Base-by-base conservation (phyloP, 2,888 invertebrate genomes). In the Epiperipatus broadwayi region DNA sequence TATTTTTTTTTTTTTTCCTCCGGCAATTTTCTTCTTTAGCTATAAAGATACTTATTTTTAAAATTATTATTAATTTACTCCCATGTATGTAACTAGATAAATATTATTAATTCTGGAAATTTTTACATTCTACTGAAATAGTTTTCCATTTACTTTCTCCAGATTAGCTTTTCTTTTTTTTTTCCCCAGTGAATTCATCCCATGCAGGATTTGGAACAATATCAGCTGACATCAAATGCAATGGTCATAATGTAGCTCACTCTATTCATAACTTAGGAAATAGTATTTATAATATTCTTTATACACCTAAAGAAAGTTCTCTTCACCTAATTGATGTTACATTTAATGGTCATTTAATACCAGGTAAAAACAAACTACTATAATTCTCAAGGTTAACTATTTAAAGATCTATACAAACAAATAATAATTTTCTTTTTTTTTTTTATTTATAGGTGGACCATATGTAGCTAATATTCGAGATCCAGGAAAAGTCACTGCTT, bases 121-220 rank as follows among this genome's bases (percentile, higher is more conserved):
- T n/a, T n/a, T n/a, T n/a, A n/a, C n/a, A n/a, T n/a, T n/a, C n/a
- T n/a, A n/a, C n/a, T n/a, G n/a, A n/a, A n/a, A n/a, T n/a, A n/a
- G n/a, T n/a, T n/a, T n/a, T n/a, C n/a, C n/a, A n/a, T n/a, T n/a
- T n/a, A n/a, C n/a, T n/a, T n/a, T n/a, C n/a, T n/a, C n/a, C n/a
- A n/a, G n/a, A n/a, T n/a, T n/a, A n/a, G 29, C 12, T 42, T 41
- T 39, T 40, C 19, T 15, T 29, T 32, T 16, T 31, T 47, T 50
- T 7, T n/a, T n/a, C n/a, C n/a, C n/a, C 60, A 67, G 79, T 83
- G 33, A 74, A 76, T 47, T 71, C 77, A 2, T 68, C 70, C 19
- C 72, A 73, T 49, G 87, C 83, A 2, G 91, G 91, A 2, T 74
- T 78, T 39, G 84, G 87, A 3, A 76, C 52, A n/a, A 50, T 89